Evolutionary conservation across 2,888 invertebrate genomes (phyloP).

Genomic region (Tetragonisca angustula): DNA sequence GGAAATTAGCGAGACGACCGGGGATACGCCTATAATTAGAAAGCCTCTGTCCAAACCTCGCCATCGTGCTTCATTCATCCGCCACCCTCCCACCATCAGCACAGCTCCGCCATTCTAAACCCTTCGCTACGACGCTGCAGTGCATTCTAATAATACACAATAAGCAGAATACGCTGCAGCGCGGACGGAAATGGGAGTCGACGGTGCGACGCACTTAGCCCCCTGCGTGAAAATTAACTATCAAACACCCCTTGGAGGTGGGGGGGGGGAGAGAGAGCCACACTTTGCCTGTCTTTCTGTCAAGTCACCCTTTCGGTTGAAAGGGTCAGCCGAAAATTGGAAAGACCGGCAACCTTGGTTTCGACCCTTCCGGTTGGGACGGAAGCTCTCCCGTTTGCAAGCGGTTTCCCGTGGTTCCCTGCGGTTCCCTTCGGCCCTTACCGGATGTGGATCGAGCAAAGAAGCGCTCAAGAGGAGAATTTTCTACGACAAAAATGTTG

Average conservation of each 20-base stretch:
- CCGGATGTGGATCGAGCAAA: not conserved
- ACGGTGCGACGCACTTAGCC: conserved; percentile 5
- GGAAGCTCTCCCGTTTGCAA: not conserved
- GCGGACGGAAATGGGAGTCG: conserved; percentile 21
- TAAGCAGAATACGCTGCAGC: conserved; percentile 45
- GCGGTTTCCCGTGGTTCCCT: not conserved
- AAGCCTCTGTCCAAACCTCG: conserved; percentile 47
- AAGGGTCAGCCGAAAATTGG: not conserved
- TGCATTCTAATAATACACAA: conserved; percentile 45
- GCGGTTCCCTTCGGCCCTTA: not conserved
- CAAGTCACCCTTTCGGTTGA: not conserved
- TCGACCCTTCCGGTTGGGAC: not conserved
- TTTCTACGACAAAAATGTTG: no score
- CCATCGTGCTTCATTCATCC: conserved; percentile 15
- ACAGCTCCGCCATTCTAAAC: not conserved
- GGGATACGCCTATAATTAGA: conserved; percentile 60
- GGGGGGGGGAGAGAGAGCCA: no score
- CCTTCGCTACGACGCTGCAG: conserved; percentile 5
- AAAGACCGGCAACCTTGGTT: not conserved
- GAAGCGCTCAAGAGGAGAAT: no score
- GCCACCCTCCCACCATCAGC: not conserved
- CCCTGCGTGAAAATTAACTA: conserved; percentile 11
- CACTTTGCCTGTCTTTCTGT: not conserved
- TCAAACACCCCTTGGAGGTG: not conserved
- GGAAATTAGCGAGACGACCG: conserved; percentile 64